These are phyloP conservation scores for Cataglyphis albicans DNA, from an alignment of 2,888 invertebrate genomes.

Conservation along the genomic window DNA sequence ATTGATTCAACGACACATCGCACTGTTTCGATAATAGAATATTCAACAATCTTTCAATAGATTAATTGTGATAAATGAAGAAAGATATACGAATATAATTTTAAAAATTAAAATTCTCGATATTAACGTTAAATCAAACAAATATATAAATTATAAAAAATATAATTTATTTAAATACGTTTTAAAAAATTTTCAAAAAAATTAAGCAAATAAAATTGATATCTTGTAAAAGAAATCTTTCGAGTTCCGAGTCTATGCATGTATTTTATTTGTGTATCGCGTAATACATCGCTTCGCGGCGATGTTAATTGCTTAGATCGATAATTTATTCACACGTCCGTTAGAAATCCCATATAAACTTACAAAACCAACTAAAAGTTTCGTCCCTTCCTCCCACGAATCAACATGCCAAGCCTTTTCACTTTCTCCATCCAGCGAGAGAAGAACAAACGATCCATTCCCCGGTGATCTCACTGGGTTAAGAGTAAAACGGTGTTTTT, in stretches of 20 bases:
- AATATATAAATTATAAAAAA: background rate
- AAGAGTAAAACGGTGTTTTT: slow-evolving; percentile 56
- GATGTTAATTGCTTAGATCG: slow-evolving; percentile 24
- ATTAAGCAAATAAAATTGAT: background rate
- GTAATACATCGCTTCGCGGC: background rate
- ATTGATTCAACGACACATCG: slow-evolving; percentile 42
- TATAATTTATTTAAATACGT: background rate
- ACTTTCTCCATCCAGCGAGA: background rate
- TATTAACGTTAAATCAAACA: background rate
- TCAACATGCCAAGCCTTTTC: slow-evolving; percentile 13
- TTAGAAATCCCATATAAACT: slow-evolving; percentile 22
- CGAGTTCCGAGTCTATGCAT: background rate
- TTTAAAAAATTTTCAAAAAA: background rate
- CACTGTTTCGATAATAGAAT: slow-evolving; percentile 54
- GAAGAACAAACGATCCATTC: slow-evolving; percentile 34
- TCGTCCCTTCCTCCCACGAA: background rate
- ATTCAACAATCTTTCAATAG: slow-evolving; percentile 40
- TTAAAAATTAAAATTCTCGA: background rate
- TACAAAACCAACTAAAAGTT: slow-evolving; percentile 2
- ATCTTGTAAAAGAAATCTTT: background rate
- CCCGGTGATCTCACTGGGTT: slow-evolving; percentile 25
- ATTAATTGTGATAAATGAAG: background rate
- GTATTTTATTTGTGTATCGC: background rate
- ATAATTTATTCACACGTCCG: slow-evolving; percentile 12
- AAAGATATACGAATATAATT: background rate